Evolutionary conservation across 2,797 vertebrate species (phyloP), one percentile per base, ranked within the genome.

Genomic region (Semaprochilodus insignis): DNA sequence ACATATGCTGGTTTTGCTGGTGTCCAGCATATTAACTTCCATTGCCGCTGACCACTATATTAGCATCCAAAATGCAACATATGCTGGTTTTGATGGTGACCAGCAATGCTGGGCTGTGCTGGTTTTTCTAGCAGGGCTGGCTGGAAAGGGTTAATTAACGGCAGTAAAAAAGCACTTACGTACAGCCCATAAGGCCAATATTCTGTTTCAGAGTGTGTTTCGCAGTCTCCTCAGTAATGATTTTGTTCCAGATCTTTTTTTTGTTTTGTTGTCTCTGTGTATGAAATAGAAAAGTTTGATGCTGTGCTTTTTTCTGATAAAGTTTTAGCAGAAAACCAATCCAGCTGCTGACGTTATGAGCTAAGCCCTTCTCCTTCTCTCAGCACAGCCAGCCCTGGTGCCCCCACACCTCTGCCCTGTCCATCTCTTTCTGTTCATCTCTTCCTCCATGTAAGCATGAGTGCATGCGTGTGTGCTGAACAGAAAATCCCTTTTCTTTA

Each of bases 401-500:
- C 89, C 40, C 77, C 65, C 63, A 77, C 80, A 66, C 15, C 21
- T 70, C 90, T 81, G 59, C 69, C 86, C 73, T 86, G 88, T 89
- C 74, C 72, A 44, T 54, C 81, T 77, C 69, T 85, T 71, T 65
- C 66, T 81, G 67, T 1, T 55, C 23, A 13, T 75, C 27, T 40
- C 57, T 81, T 82, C 71, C 11, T 81, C 76, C 51, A 57, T 84
- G 57, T 59, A 48, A 52, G 80, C 74, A 16, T 65, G 74, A 48
- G 19, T 66, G 25, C 60, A 48, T 74, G 80, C 52, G 10, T 52
- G 48, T 90, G 87, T 86, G 86, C 67, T 88, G 87, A 89, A 91
- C 91, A 90, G 90, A 87, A 67, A 89, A 78, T 81, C 83, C 81
- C 79, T 71, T 60, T 27, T 34, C 73, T 76, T 85, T 86, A 84